Conservation (phyloP, 1,140 invertebrate genomes). For the Formica exsecta region DNA sequence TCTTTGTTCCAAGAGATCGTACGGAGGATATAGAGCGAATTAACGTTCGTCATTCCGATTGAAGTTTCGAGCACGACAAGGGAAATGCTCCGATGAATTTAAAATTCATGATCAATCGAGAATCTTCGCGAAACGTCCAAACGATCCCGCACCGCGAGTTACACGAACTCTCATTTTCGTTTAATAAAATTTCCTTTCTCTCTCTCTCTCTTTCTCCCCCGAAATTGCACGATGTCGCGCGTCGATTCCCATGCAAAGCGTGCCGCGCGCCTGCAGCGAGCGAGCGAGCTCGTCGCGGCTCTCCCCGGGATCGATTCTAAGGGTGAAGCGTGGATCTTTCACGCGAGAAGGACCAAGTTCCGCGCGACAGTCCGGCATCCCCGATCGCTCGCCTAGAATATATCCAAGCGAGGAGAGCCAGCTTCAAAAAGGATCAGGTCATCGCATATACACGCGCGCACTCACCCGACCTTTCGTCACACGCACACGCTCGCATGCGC, state of each 20-base stretch:
- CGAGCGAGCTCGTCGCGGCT: conserved; percentile 16
- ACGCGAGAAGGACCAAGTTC: neutral
- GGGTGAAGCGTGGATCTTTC: neutral
- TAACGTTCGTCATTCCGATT: too few species aligned
- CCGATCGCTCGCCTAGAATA: conserved; percentile 28
- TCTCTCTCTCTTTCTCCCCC: neutral
- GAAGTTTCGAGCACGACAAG: too few species aligned
- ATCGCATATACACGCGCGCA: neutral
- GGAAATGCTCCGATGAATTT: too few species aligned
- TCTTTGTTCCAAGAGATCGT: too few species aligned
- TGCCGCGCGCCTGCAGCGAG: neutral
- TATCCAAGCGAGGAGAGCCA: neutral
- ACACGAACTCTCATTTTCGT: conserved; percentile 17
- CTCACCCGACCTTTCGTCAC: neutral
- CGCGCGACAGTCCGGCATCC: neutral
- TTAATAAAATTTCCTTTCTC: neutral
- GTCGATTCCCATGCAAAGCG: conserved; percentile 37
- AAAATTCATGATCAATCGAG: neutral
- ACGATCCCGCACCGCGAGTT: conserved; percentile 54
- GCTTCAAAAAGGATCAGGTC: conserved; percentile 19
- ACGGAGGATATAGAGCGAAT: too few species aligned
- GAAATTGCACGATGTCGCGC: conserved; percentile 61
- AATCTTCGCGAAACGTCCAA: conserved; percentile 40
- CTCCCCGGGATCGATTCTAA: conserved; percentile 27
- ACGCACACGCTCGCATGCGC: neutral